phyloP scores from a whole-genome alignment of 2,113 vertebrate genomes.

The Balaenoptera acutorostrata region DNA sequence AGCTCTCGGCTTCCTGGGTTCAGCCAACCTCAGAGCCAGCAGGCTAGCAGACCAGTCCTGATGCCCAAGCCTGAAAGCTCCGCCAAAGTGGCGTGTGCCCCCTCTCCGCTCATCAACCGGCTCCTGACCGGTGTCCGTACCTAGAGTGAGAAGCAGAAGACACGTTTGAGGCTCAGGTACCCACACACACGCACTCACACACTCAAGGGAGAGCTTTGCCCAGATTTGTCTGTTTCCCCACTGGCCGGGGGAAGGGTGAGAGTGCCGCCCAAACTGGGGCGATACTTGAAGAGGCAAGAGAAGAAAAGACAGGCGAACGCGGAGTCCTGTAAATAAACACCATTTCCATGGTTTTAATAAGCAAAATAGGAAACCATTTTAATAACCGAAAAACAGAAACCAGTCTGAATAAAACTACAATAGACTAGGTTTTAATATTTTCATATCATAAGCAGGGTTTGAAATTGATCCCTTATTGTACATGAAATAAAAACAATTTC shows the following conservation, averaged over 20 bases:
- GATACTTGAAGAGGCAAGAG: slow-evolving; percentile 13
- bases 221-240: background rate
- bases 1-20: background rate
- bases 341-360: slow-evolving; percentile 99
- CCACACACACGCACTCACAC: background rate
- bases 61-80: background rate
- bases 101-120: background rate
- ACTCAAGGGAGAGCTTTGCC: background rate
- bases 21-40: background rate
- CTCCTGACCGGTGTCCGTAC: background rate
- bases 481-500: slow-evolving; percentile 96
- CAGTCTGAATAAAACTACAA: slow-evolving; percentile 99
- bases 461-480: slow-evolving; percentile 98
- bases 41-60: background rate
- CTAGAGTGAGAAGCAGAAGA: slow-evolving; percentile 41
- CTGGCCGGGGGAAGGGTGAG: background rate
- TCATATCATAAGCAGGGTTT: slow-evolving; percentile 99
- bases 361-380: slow-evolving; percentile 99
- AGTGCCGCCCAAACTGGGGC: background rate
- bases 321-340: slow-evolving; percentile 87
- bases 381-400: slow-evolving; percentile 99
- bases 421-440: slow-evolving; percentile 97
- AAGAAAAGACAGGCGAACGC: slow-evolving; percentile 68
- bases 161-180: background rate
- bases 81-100: background rate